Evolutionary conservation across 2,113 vertebrate genomes (phyloP).

Genomic region (Syrrhaptes paradoxus): DNA sequence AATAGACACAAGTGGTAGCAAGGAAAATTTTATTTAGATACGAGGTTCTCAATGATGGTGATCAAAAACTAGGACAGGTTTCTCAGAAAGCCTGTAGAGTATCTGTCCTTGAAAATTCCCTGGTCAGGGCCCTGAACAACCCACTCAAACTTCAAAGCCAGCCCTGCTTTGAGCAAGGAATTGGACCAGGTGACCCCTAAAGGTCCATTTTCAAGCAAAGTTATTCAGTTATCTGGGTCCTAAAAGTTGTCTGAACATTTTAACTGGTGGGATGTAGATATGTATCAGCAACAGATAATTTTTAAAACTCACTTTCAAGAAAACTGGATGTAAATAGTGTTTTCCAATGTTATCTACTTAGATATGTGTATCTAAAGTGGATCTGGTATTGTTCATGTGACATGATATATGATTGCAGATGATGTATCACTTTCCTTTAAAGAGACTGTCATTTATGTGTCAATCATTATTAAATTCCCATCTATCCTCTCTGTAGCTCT

Average conservation of each 20-base stretch:
- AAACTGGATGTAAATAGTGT: neutral
- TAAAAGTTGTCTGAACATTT: neutral
- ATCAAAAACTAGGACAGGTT: neutral
- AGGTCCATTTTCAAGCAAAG: neutral
- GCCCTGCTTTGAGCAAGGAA: neutral
- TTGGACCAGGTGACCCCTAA: neutral
- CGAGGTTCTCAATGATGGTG: neutral
- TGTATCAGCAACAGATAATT: neutral
- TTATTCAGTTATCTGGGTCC: neutral
- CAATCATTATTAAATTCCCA: conserved; percentile 20
- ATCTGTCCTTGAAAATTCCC: neutral
- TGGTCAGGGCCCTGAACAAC: neutral
- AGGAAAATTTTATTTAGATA: neutral
- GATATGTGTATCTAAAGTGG: neutral
- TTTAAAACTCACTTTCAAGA: neutral
- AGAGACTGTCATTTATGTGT: conserved; percentile 5
- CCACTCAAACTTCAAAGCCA: neutral
- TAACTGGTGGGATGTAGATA: neutral
- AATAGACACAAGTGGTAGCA: neutral
- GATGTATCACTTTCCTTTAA: conserved; percentile 27
- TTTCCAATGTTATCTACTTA: neutral
- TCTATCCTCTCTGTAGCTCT: neutral
- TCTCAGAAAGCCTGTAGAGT: neutral
- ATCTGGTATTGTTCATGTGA: neutral
- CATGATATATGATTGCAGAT: neutral